These are phyloP conservation scores for Neosilurus hyrtlii DNA, from an alignment of 2,797 vertebrate genomes.

Conservation along the genomic window DNA sequence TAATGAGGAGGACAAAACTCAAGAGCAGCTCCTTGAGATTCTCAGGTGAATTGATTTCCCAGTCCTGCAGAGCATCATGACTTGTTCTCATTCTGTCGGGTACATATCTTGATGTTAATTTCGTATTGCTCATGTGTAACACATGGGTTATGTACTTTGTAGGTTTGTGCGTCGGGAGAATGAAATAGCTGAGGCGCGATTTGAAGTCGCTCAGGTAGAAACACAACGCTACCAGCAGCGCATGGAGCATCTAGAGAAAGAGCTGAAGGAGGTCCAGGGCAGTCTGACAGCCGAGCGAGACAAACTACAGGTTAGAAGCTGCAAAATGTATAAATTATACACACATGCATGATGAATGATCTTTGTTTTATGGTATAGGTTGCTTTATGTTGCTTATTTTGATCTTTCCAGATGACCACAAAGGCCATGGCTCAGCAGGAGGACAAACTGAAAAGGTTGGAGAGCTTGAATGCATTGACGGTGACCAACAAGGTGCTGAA, in stretches of 20 bases:
- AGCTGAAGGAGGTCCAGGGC: constrained; percentile 87
- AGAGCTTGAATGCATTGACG: constrained; percentile 90
- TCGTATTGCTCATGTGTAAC: neutral
- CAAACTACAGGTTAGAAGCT: constrained; percentile 83
- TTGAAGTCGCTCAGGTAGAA: constrained; percentile 91
- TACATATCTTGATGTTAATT: neutral
- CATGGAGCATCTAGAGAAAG: constrained; percentile 87
- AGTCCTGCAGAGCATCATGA: neutral
- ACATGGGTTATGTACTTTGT: neutral
- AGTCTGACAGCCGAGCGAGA: constrained; percentile 85
- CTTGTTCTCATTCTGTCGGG: neutral
- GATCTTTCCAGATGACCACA: constrained; percentile 78
- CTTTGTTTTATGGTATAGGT: neutral
- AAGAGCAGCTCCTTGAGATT: constrained; percentile 95
- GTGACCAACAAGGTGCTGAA: constrained; percentile 93
- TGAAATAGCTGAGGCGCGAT: constrained; percentile 91
- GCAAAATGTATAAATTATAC: neutral
- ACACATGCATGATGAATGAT: neutral
- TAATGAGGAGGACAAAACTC: constrained; percentile 91
- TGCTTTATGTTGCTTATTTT: neutral
- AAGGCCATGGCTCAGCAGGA: constrained; percentile 94
- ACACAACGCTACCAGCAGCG: constrained; percentile 86
- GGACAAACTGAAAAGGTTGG: constrained; percentile 94
- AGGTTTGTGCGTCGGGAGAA: constrained; percentile 97
- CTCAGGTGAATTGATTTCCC: constrained; percentile 76